Evolutionary conservation across 2,113 vertebrate species (phyloP).

Genomic region (Acrocephalus kingi): DNA sequence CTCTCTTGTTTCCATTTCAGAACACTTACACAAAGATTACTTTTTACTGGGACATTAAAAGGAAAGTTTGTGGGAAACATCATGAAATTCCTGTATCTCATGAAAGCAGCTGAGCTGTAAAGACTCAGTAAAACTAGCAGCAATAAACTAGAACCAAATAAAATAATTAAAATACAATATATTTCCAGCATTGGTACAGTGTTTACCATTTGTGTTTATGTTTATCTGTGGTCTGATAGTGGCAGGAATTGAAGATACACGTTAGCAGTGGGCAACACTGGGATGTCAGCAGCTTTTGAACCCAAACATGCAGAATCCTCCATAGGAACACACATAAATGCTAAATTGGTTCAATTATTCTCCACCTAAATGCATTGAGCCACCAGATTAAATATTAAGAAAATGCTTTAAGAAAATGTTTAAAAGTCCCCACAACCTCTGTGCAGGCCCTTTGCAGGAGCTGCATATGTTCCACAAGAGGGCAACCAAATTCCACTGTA

Average conservation of each 20-base stretch:
- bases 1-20: background rate
- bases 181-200: background rate
- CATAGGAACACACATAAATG: background rate
- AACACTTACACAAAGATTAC: background rate
- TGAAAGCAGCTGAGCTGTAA: background rate
- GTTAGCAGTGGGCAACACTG: background rate
- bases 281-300: background rate
- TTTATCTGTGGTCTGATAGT: background rate
- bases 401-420: background rate
- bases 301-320: background rate
- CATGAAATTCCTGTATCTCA: background rate
- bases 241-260: background rate
- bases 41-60: background rate
- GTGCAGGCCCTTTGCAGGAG: background rate
- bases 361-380: background rate
- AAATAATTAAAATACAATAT: background rate
- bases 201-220: background rate
- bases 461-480: slow-evolving; percentile 73
- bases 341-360: background rate
- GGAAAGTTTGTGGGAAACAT: background rate
- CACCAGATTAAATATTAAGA: background rate
- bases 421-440: background rate
- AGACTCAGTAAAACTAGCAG: background rate
- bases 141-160: background rate
- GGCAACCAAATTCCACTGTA: slow-evolving; percentile 68